Percentiles rank a stretch among this genome's conserved stretches.
These are phyloP conservation scores for Scophthalmus maximus DNA, from an alignment of 2,113 vertebrate genomes.

Conservation along the genomic window DNA sequence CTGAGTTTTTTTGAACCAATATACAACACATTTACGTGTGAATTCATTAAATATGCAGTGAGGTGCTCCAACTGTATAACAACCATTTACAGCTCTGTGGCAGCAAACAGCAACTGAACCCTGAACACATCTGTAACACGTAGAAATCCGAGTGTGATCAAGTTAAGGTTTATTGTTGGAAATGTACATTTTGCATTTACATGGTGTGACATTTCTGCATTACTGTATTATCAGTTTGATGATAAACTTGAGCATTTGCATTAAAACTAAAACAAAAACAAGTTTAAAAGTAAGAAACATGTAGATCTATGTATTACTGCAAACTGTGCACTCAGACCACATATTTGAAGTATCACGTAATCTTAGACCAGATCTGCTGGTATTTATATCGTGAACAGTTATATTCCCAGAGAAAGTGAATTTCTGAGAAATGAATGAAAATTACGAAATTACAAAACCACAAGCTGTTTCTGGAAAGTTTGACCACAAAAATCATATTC, in stretches of 20 bases:
- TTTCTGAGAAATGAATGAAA: too few relatives aligned
- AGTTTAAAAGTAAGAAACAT: too few relatives aligned
- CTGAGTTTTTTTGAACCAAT: background rate
- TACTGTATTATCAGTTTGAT: background rate
- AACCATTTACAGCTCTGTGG: conserved; percentile 28
- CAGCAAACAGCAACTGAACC: conserved; percentile 16
- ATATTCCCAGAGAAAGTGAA: too few relatives aligned
- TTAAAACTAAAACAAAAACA: background rate
- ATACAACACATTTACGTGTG: conserved; percentile 40
- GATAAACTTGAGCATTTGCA: background rate
- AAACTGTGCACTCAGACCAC: too few relatives aligned
- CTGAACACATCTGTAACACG: conserved; percentile 1
- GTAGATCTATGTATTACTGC: too few relatives aligned
- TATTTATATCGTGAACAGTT: too few relatives aligned
- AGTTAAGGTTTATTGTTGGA: background rate
- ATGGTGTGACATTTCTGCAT: background rate
- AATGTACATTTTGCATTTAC: background rate
- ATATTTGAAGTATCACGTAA: too few relatives aligned
- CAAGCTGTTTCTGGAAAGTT: too few relatives aligned
- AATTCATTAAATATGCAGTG: conserved; percentile 65
- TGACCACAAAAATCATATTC: too few relatives aligned
- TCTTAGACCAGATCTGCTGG: too few relatives aligned
- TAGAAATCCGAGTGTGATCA: background rate
- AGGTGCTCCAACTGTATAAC: conserved; percentile 12
- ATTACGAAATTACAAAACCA: too few relatives aligned